Evolutionary conservation across 2,113 vertebrate species (phyloP).

Genomic region (Pterophyllum scalare): DNA sequence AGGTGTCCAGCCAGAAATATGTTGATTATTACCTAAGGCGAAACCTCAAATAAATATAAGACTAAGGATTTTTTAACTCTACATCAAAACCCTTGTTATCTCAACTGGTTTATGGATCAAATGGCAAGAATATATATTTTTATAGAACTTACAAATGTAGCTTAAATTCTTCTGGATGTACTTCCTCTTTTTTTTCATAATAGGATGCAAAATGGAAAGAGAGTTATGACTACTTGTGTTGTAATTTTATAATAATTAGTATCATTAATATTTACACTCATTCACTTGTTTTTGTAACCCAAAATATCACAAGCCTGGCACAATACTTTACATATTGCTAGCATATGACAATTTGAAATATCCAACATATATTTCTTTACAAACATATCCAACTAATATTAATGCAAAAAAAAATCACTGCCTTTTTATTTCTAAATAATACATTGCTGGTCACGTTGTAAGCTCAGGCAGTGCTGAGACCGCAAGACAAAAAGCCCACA

Average conservation of each 20-base stretch:
- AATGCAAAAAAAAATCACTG: conserved; percentile 72
- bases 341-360: conserved; percentile 90
- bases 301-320: conserved; percentile 90
- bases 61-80: conserved; percentile 79
- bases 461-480: conserved; percentile 78
- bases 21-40: conserved; percentile 97
- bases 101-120: conserved; percentile 83
- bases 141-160: conserved; percentile 85
- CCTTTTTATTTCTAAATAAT: conserved; percentile 67
- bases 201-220: conserved; percentile 86
- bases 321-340: conserved; percentile 94
- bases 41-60: conserved; percentile 89
- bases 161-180: conserved; percentile 75
- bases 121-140: conserved; percentile 85
- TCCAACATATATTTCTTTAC: conserved; percentile 89
- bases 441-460: conserved; percentile 78
- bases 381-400: conserved; percentile 86
- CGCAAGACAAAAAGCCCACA: conserved; percentile 72
- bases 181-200: conserved; percentile 62
- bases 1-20: conserved; percentile 98
- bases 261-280: conserved; percentile 88
- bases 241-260: conserved; percentile 75
- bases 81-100: conserved; percentile 86
- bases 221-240: conserved; percentile 76
- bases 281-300: conserved; percentile 88